A percentile compares a stretch with the other conserved stretches of the same genome.
Conservation (phyloP, 2,888 invertebrate species). For the Pristionchus mayeri region DNA sequence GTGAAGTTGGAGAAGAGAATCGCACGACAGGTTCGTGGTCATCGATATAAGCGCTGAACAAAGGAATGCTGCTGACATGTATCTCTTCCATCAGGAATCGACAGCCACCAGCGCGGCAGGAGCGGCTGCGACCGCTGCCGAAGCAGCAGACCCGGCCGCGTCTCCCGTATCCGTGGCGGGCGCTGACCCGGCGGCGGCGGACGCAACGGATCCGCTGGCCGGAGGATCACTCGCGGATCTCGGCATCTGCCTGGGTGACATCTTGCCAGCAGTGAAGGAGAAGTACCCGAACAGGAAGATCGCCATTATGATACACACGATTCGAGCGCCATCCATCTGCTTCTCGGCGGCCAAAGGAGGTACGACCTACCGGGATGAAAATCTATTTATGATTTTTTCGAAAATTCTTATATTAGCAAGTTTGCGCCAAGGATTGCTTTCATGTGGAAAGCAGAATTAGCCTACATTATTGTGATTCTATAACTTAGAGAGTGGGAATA, state of each 20-base stretch:
- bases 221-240: constrained; percentile 64
- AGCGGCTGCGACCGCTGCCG: not conserved
- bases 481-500: no score
- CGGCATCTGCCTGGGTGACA: constrained; percentile 74
- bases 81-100: no score
- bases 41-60: no score
- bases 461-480: no score
- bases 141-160: not conserved
- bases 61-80: no score
- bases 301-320: constrained; percentile 63
- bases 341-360: constrained; percentile 63
- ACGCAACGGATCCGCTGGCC: not conserved
- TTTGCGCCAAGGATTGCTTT: no score
- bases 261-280: constrained; percentile 72
- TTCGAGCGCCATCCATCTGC: constrained; percentile 68
- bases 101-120: no score
- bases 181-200: constrained; percentile 52
- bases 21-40: not conserved
- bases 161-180: constrained; percentile 52
- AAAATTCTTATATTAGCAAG: not conserved
- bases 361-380: not conserved
- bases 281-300: constrained; percentile 74
- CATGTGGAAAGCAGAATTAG: no score
- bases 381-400: no score
- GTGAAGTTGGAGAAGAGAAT: not conserved